Conservation (phyloP, 2,113 vertebrate species). For the Phainopepla nitens region DNA sequence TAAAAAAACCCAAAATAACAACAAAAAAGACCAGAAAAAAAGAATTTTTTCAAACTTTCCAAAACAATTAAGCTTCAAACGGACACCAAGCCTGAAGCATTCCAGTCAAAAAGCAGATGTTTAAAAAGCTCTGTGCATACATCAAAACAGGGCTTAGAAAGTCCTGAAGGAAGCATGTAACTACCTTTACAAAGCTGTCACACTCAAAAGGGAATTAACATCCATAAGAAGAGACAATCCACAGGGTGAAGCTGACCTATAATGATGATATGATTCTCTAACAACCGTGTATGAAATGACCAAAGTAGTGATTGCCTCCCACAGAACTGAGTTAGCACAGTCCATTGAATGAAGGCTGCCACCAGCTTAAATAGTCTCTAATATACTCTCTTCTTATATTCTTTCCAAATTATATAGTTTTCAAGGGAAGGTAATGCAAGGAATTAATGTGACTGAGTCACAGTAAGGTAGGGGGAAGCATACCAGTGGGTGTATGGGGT, state of each 20-base stretch:
- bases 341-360: background rate
- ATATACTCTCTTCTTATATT: background rate
- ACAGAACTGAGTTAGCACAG: background rate
- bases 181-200: background rate
- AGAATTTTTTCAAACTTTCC: background rate
- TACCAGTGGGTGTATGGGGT: background rate
- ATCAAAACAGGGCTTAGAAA: background rate
- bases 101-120: slow-evolving; percentile 1
- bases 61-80: slow-evolving; percentile 31
- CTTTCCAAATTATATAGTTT: background rate
- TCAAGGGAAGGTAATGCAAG: background rate
- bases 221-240: background rate
- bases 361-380: background rate
- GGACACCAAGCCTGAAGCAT: background rate
- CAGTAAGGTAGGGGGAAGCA: background rate
- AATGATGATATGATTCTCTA: background rate
- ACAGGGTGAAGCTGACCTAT: background rate
- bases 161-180: background rate
- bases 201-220: background rate
- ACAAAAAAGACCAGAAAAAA: background rate
- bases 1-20: background rate
- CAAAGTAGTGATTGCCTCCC: background rate
- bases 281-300: background rate
- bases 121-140: background rate
- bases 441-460: background rate